Evolutionary conservation across 2,888 invertebrate genomes (phyloP).

Genomic region (Mongoloraphidia duomilia): DNA sequence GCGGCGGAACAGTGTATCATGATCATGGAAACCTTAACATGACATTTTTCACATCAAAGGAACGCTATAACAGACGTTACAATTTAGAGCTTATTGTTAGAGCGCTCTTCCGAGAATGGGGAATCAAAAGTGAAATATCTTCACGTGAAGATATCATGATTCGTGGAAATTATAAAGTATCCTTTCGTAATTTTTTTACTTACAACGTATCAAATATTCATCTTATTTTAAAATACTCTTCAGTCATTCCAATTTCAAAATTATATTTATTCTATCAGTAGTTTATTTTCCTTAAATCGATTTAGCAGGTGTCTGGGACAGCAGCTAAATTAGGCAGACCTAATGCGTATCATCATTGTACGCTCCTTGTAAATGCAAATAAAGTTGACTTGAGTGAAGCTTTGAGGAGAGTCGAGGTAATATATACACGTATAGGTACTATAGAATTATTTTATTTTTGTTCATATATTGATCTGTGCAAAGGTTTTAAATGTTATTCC

Average conservation of each 20-base stretch:
- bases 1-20: constrained; percentile 94
- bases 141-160: constrained; percentile 77
- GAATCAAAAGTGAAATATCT: constrained; percentile 60
- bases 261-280: not conserved
- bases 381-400: constrained; percentile 57
- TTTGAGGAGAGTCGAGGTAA: constrained; percentile 61
- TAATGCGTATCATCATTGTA: constrained; percentile 95
- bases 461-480: not conserved
- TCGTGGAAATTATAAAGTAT: constrained; percentile 62
- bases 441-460: not conserved
- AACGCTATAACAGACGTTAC: constrained; percentile 68
- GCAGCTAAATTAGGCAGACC: constrained; percentile 81
- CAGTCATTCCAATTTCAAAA: not conserved
- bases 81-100: constrained; percentile 80
- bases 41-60: constrained; percentile 76
- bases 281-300: not conserved
- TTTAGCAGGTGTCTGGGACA: constrained; percentile 77
- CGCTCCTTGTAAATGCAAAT: constrained; percentile 77
- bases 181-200: constrained; percentile 20
- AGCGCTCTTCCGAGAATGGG: constrained; percentile 70
- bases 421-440: not conserved
- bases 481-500: not conserved
- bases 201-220: not conserved
- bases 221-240: not conserved
- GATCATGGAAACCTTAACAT: constrained; percentile 87